Percentiles rank a stretch among this genome's conserved stretches.
These are phyloP conservation scores for Scomber colias DNA, from an alignment of 2,113 vertebrate genomes.

Conservation along the genomic window DNA sequence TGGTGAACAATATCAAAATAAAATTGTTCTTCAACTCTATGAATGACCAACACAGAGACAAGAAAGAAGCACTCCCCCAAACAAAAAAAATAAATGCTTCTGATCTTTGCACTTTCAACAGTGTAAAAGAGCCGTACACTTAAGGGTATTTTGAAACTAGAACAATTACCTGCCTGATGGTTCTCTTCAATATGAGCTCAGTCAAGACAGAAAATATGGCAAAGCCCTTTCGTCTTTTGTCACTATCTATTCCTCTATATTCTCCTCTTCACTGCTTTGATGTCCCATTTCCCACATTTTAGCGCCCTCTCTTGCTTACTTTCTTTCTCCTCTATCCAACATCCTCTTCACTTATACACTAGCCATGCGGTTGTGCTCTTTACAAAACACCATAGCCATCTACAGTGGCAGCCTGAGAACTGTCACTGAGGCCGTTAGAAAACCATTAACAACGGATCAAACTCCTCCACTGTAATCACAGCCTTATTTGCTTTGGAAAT, in stretches of 20 bases:
- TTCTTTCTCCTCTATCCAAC: not conserved
- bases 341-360: not conserved
- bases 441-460: slow-evolving; percentile 55
- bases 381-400: not conserved
- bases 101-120: too few relatives aligned
- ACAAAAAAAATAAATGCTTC: not conserved
- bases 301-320: not conserved
- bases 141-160: too few relatives aligned
- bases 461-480: slow-evolving; percentile 34
- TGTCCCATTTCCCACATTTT: not conserved
- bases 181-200: not conserved
- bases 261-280: not conserved
- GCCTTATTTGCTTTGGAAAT: slow-evolving; percentile 65
- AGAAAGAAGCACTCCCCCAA: too few relatives aligned
- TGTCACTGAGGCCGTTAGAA: slow-evolving; percentile 51
- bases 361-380: slow-evolving; percentile 16
- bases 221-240: too few relatives aligned
- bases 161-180: not conserved
- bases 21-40: not conserved
- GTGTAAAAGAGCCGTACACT: too few relatives aligned
- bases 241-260: too few relatives aligned
- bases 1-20: too few relatives aligned
- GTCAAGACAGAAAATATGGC: not conserved
- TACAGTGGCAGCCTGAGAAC: slow-evolving; percentile 43
- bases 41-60: not conserved